Base-by-base conservation (phyloP, 1,140 invertebrate species). In the Pteromalus puparum region DNA sequence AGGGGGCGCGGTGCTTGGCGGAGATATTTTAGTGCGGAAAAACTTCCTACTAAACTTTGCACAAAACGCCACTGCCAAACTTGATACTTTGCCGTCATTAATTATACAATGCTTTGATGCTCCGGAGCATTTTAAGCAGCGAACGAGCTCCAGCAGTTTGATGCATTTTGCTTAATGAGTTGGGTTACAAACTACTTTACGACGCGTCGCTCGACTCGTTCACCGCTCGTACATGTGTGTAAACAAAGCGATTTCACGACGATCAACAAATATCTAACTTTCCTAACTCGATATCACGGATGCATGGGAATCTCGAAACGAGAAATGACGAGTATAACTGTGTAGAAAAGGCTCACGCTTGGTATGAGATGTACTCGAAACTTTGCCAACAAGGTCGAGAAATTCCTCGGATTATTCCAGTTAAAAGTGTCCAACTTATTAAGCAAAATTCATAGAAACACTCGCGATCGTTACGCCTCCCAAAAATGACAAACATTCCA, bases 21-120 rank as follows among this genome's bases (percentile, higher is more conserved):
- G 6, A 30, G 13, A 26, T 77, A 61, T 77, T 77, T 77, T 68
- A 68, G 65, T 24, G 30, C 61, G 24, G 13, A 79, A 79, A 68
- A 79, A 53, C 34, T 42, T 67, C 12, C 67, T 24, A 21, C 30
- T 24, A 13, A 67, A 68, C 61, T 79, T 68, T 79, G 9, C 21
- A n/a, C 34, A 68, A 79, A 79, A 79, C 61, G 67, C 38, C 24
- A 79, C 21, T 68, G 12, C 30, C 5, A 79, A 73, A 42, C 77
- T 79, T 53, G 28, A 67, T 79, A 79, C 28, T 68, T 30, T n/a
- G 2, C 9, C 3, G 46, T 77, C 48, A 34, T 77, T 77, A 77
- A 77, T 77, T 77, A 77, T 38, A 48, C 42, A 21, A 76, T 76
- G n/a, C 42, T 46, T 46, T 74, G 30, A 74, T 38, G 72, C 72